phyloP scores from a whole-genome alignment of 2,888 invertebrate genomes.

The Platerodrilus igneus region DNA sequence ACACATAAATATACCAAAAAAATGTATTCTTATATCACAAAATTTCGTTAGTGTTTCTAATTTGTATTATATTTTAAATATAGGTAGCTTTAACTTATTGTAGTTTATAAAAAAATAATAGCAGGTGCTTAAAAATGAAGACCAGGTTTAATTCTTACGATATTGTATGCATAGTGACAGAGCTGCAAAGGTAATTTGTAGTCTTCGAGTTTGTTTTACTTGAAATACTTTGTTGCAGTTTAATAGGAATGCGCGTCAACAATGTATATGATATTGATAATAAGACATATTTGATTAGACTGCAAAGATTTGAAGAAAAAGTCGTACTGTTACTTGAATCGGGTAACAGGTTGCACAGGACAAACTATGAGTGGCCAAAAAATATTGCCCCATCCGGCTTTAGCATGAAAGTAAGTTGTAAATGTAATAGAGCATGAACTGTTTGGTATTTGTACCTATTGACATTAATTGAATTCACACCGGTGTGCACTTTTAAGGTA shows the following conservation, averaged over 20 bases:
- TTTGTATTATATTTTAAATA: too few relatives aligned
- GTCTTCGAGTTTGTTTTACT: conserved; percentile 1
- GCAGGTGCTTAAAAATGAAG: too few relatives aligned
- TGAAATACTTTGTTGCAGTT: conserved; percentile 56
- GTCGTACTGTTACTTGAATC: conserved; percentile 87
- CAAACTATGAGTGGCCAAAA: conserved; percentile 98
- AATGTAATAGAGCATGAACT: too few relatives aligned
- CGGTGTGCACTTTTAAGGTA: too few relatives aligned
- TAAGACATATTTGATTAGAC: conserved; percentile 88
- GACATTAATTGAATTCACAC: too few relatives aligned
- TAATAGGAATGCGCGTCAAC: conserved; percentile 88
- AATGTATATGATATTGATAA: conserved; percentile 98
- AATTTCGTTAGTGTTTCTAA: too few relatives aligned
- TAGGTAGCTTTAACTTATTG: too few relatives aligned
- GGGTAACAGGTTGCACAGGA: conserved; percentile 88
- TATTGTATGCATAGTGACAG: conserved; percentile 82
- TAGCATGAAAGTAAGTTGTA: conserved; percentile 80
- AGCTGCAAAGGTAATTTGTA: conserved; percentile 70
- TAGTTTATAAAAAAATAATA: too few relatives aligned
- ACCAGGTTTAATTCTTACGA: conserved; percentile 89
- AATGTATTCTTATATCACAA: too few relatives aligned
- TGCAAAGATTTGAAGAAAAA: conserved; percentile 84
- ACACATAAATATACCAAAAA: too few relatives aligned
- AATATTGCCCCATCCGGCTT: conserved; percentile 92
- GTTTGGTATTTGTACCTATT: too few relatives aligned